Percentiles rank a stretch among this genome's conserved stretches.
phyloP scores from a whole-genome alignment of 2,888 invertebrate species.

The Portevinia maculata region DNA sequence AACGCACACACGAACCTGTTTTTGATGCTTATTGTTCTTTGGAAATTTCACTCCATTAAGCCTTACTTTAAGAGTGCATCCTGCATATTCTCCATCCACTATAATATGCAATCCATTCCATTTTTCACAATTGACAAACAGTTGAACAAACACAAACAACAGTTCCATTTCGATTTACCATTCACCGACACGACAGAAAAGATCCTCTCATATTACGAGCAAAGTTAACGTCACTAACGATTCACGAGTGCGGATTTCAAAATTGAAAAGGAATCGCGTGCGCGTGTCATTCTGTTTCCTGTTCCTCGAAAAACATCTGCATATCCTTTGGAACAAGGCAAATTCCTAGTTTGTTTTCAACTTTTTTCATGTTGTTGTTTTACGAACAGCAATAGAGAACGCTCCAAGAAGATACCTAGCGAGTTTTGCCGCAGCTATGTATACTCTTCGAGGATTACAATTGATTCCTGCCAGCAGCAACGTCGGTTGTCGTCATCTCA shows the following conservation, averaged over 20 bases:
- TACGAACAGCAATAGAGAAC: neutral
- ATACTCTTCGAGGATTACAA: constrained; percentile 47
- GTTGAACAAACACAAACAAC: constrained; percentile 36
- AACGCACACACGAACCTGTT: neutral
- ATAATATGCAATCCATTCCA: neutral
- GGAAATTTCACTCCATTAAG: constrained; percentile 8
- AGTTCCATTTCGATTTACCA: constrained; percentile 32
- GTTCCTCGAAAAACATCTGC: constrained; percentile 67
- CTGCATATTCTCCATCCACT: constrained; percentile 22
- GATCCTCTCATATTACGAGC: constrained; percentile 65
- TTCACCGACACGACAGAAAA: constrained; percentile 12
- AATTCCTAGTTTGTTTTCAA: constrained; percentile 20
- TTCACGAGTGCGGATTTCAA: constrained; percentile 60
- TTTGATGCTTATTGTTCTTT: neutral
- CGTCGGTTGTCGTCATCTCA: constrained; percentile 6
- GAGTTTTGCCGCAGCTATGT: constrained; percentile 16
- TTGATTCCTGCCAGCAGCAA: constrained; percentile 64
- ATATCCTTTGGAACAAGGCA: constrained; percentile 51
- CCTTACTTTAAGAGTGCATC: constrained; percentile 20
- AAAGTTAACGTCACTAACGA: constrained; percentile 72
- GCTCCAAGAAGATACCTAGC: constrained; percentile 35
- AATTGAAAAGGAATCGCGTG: constrained; percentile 68
- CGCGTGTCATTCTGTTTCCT: constrained; percentile 73
- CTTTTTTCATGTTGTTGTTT: neutral
- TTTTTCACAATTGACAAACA: constrained; percentile 56